Evolutionary conservation across 2,113 vertebrate species (phyloP), one percentile per base, ranked within the genome.

Genomic region (Indicator maculatus): DNA sequence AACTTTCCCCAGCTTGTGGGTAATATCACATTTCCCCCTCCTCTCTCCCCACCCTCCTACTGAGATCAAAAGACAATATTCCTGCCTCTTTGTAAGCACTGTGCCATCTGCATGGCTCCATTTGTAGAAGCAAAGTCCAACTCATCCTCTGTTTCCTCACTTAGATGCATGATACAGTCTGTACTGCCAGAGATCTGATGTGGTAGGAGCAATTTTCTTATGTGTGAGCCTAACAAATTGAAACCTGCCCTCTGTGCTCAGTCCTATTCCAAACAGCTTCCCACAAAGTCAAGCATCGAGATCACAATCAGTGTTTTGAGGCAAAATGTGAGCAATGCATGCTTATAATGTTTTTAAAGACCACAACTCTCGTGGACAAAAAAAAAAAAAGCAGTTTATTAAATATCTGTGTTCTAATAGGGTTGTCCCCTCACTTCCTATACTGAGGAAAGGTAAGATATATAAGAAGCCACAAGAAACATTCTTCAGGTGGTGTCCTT

Each of bases 1-100:
- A 96, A 96, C 93, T 95, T 96, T 96, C 93, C 76, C 53, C 87
- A 86, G 65, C 69, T 93, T 91, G 88, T 84, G 88, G 75, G 76
- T 77, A 88, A 94, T 94, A 96, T 81, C 91, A 93, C 91, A 91
- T 97, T 95, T 93, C 94, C 66, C 71, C 64, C 84, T 95, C 61
- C 65, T 84, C 84, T 95, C 91, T 96, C 94, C 90, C 85, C 89
- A 93, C 85, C 78, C 94, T 93, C 95, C 96, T 93, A 82, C 93
- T 89, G 92, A 97, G 96, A 97, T 97, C 95, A 97, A 97, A 97
- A 97, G 96, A 75, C 89, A 85, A 72, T 96, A 94, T 89, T 93
- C 86, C 67, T 95, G 92, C 89, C 86, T 97, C 93, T 95, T 80
- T 89, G 93, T 84, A 89, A 96, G 91, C 93, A 39, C 71, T 74